Conservation (phyloP, 2,797 vertebrate species). For the Steatocranus sp. region DNA sequence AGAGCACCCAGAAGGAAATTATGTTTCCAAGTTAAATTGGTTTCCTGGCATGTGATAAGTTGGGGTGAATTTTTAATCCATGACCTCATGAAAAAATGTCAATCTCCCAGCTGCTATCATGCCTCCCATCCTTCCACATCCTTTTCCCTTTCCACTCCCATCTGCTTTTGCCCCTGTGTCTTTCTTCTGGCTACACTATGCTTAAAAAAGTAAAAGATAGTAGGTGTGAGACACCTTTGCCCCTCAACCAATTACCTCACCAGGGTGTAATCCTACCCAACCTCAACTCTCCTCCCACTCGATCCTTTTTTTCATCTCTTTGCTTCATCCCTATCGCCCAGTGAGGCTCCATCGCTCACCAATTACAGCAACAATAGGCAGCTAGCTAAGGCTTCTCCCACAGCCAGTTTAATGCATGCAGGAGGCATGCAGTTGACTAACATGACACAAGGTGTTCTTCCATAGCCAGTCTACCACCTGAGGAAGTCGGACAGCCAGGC, state of each 20-base stretch:
- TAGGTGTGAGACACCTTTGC: conserved; percentile 58
- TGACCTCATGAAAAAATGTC: conserved; percentile 55
- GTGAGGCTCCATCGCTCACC: conserved; percentile 49
- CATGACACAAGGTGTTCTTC: conserved; percentile 36
- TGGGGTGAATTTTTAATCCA: conserved; percentile 57
- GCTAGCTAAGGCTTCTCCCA: conserved; percentile 35
- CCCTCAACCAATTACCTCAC: conserved; percentile 58
- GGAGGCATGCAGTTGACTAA: conserved; percentile 40
- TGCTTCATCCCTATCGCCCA: conserved; percentile 37
- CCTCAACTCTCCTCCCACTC: conserved; percentile 45
- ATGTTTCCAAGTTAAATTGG: conserved; percentile 57
- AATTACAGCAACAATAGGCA: conserved; percentile 57
- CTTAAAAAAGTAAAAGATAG: conserved; percentile 45
- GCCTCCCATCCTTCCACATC: conserved; percentile 4
- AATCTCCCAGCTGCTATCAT: conserved; percentile 30
- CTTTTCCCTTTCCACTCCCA: not conserved
- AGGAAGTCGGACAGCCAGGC: conserved; percentile 39
- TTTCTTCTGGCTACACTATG: conserved; percentile 10
- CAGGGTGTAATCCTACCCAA: conserved; percentile 51
- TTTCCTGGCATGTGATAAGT: conserved; percentile 60
- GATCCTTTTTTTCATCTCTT: conserved; percentile 42
- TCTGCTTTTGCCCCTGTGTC: conserved; percentile 9
- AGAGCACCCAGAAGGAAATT: conserved; percentile 37
- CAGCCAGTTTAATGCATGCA: conserved; percentile 38
- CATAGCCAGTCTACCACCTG: conserved; percentile 19